Conservation (phyloP, 1,140 invertebrate genomes). For the Brachionus angularis region DNA sequence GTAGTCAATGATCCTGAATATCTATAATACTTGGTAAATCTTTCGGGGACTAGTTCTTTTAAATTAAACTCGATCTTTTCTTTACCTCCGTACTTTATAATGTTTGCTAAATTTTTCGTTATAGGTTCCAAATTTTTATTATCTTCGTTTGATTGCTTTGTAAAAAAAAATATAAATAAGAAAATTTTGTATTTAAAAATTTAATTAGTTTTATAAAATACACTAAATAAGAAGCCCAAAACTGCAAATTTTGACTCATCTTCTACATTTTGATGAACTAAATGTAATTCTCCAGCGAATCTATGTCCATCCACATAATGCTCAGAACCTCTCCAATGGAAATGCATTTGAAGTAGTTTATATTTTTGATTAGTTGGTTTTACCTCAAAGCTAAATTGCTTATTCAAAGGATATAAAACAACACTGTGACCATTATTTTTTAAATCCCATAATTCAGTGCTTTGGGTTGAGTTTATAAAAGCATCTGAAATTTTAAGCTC, state of each 20-base stretch:
- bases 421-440: conserved; percentile 40
- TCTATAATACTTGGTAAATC: conserved; percentile 57
- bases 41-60: neutral
- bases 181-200: too few relatives aligned
- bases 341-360: conserved; percentile 38
- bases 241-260: conserved; percentile 19
- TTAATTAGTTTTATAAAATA: too few relatives aligned
- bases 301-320: conserved; percentile 29
- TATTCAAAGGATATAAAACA: neutral
- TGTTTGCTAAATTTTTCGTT: neutral
- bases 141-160: conserved; percentile 11
- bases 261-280: conserved; percentile 11
- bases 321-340: conserved; percentile 31
- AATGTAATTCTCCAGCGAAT: conserved; percentile 20
- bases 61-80: conserved; percentile 8
- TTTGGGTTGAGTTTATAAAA: neutral
- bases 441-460: conserved; percentile 8
- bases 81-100: neutral
- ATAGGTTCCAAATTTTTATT: conserved; percentile 18
- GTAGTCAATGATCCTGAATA: conserved; percentile 83
- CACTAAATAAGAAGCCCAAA: conserved; percentile 16
- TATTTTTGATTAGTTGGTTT: neutral
- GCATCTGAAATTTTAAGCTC: neutral
- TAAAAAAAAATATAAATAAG: too few relatives aligned
- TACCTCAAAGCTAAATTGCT: conserved; percentile 5